Conservation (phyloP, 2,888 invertebrate species). For the Chrysolina haemoptera region DNA sequence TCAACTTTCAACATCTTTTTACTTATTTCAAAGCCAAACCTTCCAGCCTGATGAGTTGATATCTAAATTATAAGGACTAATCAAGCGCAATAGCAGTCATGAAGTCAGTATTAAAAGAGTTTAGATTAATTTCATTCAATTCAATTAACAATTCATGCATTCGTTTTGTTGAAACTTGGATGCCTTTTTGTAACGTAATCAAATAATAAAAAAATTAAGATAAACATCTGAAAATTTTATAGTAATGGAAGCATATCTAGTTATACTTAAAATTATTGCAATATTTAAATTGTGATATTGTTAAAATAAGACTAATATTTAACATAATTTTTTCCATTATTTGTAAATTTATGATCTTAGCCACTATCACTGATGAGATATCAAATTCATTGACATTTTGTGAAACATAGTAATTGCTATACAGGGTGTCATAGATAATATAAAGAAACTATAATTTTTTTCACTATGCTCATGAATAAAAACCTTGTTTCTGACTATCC, state of each 20-base stretch:
- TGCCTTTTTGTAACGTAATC: background rate
- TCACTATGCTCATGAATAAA: slow-evolving; percentile 8
- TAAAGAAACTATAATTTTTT: background rate
- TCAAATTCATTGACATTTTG: slow-evolving; percentile 7
- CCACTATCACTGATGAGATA: slow-evolving; percentile 21
- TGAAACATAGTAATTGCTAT: slow-evolving; percentile 16
- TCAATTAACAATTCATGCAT: too few species aligned
- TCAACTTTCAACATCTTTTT: too few species aligned
- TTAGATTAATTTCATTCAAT: too few species aligned
- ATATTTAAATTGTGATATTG: slow-evolving; percentile 71
- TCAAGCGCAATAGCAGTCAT: too few species aligned
- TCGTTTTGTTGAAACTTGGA: background rate
- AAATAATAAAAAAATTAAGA: slow-evolving; percentile 41
- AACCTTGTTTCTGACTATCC: slow-evolving; percentile 32
- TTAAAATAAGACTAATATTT: slow-evolving; percentile 69
- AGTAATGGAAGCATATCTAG: slow-evolving; percentile 69
- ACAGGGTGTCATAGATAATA: slow-evolving; percentile 30
- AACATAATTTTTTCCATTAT: slow-evolving; percentile 65
- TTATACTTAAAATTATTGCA: slow-evolving; percentile 68
- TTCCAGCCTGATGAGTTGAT: too few species aligned
- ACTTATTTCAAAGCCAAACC: too few species aligned
- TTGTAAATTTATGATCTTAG: slow-evolving; percentile 57
- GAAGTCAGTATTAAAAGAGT: too few species aligned
- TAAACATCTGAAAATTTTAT: slow-evolving; percentile 46
- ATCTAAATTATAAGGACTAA: too few species aligned